Conservation (phyloP, 92 coral and sea anemone species). For the Epizoanthus scotinus region DNA sequence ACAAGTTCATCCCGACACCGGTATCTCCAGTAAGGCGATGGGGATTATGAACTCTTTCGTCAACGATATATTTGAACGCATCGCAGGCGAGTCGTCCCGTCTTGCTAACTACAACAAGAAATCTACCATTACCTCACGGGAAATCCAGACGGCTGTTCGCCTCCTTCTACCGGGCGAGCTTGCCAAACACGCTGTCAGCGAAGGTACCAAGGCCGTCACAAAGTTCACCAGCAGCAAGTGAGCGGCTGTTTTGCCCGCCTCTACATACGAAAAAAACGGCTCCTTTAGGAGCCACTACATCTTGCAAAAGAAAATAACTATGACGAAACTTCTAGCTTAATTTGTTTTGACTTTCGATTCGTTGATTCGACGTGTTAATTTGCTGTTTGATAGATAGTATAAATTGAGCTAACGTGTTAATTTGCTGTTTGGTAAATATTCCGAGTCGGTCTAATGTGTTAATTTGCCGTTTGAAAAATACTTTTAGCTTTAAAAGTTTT, state of each 20-base stretch:
- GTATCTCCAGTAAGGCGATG: slow-evolving; percentile 19
- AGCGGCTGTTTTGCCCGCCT: slow-evolving; percentile 29
- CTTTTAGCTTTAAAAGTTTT: slow-evolving; percentile 21
- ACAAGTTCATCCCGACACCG: slow-evolving; percentile 13
- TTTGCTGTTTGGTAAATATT: slow-evolving; percentile 17
- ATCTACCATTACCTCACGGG: background rate
- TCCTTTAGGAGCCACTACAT: too few species aligned
- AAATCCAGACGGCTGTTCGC: too few species aligned
- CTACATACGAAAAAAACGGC: slow-evolving; percentile 6
- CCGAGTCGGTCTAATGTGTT: slow-evolving; percentile 17
- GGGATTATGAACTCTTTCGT: background rate
- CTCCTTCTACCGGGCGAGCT: slow-evolving; percentile 11
- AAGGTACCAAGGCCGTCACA: background rate
- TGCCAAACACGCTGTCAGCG: slow-evolving; percentile 19
- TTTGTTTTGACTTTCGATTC: slow-evolving; percentile 10
- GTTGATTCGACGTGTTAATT: background rate
- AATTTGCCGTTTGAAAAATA: slow-evolving; percentile 17
- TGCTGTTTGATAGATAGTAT: slow-evolving; percentile 9
- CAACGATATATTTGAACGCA: background rate
- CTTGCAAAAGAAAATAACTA: slow-evolving; percentile 3
- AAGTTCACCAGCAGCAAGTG: background rate
- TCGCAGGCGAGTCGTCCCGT: slow-evolving; percentile 34
- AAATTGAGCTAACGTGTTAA: slow-evolving; percentile 15
- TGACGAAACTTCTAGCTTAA: slow-evolving; percentile 9
- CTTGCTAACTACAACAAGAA: slow-evolving; percentile 15